Evolutionary conservation across 2,888 invertebrate genomes (phyloP), one percentile per base, ranked within the genome.

Genomic region (Epinotia nisella): DNA sequence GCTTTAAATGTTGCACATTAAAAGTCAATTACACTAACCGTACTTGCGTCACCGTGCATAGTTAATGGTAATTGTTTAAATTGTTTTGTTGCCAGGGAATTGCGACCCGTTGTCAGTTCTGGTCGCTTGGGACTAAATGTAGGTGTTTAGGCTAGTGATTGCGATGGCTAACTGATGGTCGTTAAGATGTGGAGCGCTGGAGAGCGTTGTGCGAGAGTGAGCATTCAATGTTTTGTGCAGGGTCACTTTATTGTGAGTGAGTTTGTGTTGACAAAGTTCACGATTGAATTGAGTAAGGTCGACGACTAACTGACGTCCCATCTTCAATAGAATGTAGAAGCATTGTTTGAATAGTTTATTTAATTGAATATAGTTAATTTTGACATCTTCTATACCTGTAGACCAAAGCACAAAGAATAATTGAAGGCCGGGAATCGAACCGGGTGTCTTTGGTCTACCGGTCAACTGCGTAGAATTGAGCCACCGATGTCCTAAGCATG

Each of bases 161-260:
- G 65, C 65, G 49, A 72, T 65, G 67, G 55, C 60, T 29, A 69
- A 75, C 75, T 75, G 75, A 72, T 74, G 66, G 70, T 71, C 61
- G 74, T 72, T 71, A 67, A 68, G 75, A 68, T 65, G 13, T 41
- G 41, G 70, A 62, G 3, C n/a, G 41, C 15, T 7, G 21, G 39
- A 61, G 3, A n/a, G 68, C 29, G 65, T 75, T 69, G 66, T 64
- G 72, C 75, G 1, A 56, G 35, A 75, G 60, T 21, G 75, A 13
- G 41, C 66, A 55, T 55, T 39, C 51, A 51, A 58, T 58, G n/a
- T 24, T 49, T 49, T 5, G 21, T 62, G 5, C 59, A 62, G 64
- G 64, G 69, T 45, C 64, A 53, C 3, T 35, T 53, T 3, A 58
- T 69, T 59, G 39, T 61, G 61, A 51, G 53, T 66, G 41, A 55